These are phyloP conservation scores for Drosophila fulvimacula DNA, from an alignment of 2,888 invertebrate genomes.

Conservation along the genomic window DNA sequence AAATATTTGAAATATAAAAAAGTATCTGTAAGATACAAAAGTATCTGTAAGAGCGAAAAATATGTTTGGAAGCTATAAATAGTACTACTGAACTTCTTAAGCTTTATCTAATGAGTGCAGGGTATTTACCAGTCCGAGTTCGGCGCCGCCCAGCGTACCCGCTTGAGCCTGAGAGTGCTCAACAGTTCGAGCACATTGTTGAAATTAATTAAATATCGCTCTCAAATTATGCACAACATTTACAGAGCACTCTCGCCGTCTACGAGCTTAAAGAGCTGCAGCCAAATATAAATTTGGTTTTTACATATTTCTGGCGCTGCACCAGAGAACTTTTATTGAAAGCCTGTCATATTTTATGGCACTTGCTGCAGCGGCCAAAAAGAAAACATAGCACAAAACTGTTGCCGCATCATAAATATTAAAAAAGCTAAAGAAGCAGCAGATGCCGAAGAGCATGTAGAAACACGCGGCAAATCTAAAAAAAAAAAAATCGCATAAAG, in stretches of 20 bases:
- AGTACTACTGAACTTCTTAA: background rate
- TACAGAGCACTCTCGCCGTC: constrained; percentile 15
- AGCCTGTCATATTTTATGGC: constrained; percentile 65
- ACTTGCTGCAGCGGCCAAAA: constrained; percentile 30
- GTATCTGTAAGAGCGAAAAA: background rate
- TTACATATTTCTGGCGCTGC: constrained; percentile 6
- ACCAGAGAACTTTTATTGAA: constrained; percentile 45
- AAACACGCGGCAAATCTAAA: constrained; percentile 17
- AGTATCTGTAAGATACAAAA: background rate
- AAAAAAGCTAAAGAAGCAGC: constrained; percentile 8
- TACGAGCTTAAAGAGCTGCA: constrained; percentile 16
- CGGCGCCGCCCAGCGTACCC: background rate
- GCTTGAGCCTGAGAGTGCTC: constrained; percentile 1
- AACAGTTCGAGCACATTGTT: constrained; percentile 31
- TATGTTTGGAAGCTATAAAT: too few relatives aligned
- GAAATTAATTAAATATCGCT: constrained; percentile 58
- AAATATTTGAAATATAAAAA: background rate
- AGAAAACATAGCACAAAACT: constrained; percentile 32
- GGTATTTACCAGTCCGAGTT: background rate
- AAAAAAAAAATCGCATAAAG: constrained; percentile 60
- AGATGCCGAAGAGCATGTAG: background rate
- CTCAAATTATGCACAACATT: constrained; percentile 50
- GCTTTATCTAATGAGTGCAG: background rate
- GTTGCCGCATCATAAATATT: constrained; percentile 64
- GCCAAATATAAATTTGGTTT: constrained; percentile 13